These are phyloP conservation scores for Chloroclystis v-ata DNA, from an alignment of 2,888 invertebrate genomes.

Conservation along the genomic window DNA sequence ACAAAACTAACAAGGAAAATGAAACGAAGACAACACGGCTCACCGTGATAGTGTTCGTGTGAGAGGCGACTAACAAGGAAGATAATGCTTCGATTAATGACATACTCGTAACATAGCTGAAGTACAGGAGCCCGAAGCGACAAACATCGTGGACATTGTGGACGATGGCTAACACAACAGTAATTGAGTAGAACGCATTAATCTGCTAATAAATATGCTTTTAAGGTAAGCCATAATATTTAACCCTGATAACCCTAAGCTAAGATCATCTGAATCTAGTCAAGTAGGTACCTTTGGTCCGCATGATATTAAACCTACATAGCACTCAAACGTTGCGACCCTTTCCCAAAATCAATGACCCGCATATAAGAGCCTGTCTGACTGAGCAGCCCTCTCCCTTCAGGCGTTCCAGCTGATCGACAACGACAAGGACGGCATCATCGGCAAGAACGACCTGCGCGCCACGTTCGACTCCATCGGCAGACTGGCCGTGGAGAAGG, in stretches of 20 bases:
- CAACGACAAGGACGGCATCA: slow-evolving; percentile 95
- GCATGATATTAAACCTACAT: too few species aligned
- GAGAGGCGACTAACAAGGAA: background rate
- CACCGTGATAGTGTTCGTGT: too few species aligned
- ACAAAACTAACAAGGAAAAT: background rate
- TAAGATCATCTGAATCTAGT: background rate
- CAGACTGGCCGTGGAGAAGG: slow-evolving; percentile 92
- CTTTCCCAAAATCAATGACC: too few species aligned
- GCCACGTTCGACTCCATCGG: slow-evolving; percentile 95
- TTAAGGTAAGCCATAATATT: background rate
- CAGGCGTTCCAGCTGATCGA: slow-evolving; percentile 97
- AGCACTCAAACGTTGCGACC: too few species aligned
- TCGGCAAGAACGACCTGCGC: slow-evolving; percentile 93
- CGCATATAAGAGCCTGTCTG: background rate
- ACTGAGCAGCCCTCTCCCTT: background rate
- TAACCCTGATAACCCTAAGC: background rate
- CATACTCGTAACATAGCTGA: background rate
- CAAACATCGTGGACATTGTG: background rate
- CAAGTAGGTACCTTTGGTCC: too few species aligned
- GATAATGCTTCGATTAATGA: background rate
- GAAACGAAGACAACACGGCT: background rate
- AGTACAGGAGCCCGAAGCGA: background rate
- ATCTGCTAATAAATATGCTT: background rate
- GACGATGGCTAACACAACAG: background rate
- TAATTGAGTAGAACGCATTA: background rate